Percentiles rank a stretch among this genome's conserved stretches.
These are phyloP conservation scores for Trididemnum clinides DNA, from an alignment of 23 tunicate genomes.

Conservation along the genomic window DNA sequence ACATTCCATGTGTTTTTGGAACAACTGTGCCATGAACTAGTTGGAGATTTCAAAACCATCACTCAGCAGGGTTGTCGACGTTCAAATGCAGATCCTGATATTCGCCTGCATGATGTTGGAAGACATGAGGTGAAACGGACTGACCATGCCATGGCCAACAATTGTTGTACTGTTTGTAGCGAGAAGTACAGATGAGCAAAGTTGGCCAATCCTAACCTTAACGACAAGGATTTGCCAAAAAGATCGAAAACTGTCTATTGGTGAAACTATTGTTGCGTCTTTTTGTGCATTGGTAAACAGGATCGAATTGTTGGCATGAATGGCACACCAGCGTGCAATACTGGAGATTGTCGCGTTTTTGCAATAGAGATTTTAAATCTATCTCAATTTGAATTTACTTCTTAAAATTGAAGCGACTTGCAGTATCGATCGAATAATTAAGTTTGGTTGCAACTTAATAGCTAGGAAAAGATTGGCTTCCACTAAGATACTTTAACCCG, in stretches of 20 bases:
- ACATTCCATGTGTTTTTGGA: constrained; percentile 26
- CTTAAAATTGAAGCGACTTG: no score
- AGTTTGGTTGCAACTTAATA: no score
- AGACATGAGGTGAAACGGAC: constrained; percentile 8
- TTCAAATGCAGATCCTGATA: constrained; percentile 13
- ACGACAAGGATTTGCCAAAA: constrained; percentile 5
- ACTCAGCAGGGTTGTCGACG: constrained; percentile 22
- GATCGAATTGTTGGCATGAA: constrained; percentile 28
- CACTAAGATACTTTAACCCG: no score
- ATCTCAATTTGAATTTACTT: no score
- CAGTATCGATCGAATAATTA: no score
- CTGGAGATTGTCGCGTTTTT: no score
- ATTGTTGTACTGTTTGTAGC: constrained; percentile 22
- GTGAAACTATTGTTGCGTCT: constrained; percentile 8
- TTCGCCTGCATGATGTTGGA: constrained; percentile 21
- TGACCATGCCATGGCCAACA: neutral
- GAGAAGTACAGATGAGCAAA: constrained; percentile 28
- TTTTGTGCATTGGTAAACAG: constrained; percentile 28
- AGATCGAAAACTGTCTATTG: neutral
- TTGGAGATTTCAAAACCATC: constrained; percentile 27
- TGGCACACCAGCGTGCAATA: constrained; percentile 17
- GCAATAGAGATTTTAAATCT: no score
- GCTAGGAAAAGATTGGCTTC: no score
- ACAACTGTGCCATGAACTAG: constrained; percentile 8
- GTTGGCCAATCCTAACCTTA: constrained; percentile 13